Evolutionary conservation across 2,113 vertebrate genomes (phyloP).

Genomic region (Cnemophilus loriae): DNA sequence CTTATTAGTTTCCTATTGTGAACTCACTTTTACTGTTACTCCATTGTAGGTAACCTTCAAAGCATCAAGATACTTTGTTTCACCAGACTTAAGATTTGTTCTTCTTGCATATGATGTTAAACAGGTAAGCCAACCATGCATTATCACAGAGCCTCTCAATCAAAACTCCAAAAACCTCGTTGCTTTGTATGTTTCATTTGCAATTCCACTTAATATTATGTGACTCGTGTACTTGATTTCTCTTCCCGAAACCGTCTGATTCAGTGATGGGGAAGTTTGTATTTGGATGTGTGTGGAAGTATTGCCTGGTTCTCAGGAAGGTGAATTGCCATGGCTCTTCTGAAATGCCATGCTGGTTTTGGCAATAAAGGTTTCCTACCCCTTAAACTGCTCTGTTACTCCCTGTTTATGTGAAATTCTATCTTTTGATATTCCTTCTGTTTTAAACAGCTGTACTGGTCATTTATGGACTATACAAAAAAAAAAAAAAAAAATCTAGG

Average conservation of each 20-base stretch:
- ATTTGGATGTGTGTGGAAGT: neutral
- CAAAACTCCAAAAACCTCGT: neutral
- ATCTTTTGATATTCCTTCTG: neutral
- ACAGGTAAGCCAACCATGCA: conserved; percentile 74
- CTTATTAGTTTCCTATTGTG: neutral
- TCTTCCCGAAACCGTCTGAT: neutral
- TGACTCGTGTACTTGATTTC: neutral
- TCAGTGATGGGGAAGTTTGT: neutral
- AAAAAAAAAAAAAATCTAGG: neutral
- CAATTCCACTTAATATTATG: neutral
- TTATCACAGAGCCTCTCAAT: neutral
- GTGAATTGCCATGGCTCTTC: neutral
- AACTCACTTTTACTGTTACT: neutral
- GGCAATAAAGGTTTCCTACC: neutral
- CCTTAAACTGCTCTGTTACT: neutral
- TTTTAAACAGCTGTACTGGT: neutral
- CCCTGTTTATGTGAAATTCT: neutral
- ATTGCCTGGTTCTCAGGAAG: neutral
- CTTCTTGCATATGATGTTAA: conserved; percentile 96
- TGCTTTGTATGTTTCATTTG: neutral
- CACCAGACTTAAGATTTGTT: conserved; percentile 91
- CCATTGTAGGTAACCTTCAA: conserved; percentile 87
- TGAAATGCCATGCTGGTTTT: neutral
- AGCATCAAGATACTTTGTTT: conserved; percentile 89
- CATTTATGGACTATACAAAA: neutral